Evolutionary conservation across 2,888 invertebrate genomes (phyloP), one percentile per base, ranked within the genome.

Genomic region (Petrophora chlorosata): DNA sequence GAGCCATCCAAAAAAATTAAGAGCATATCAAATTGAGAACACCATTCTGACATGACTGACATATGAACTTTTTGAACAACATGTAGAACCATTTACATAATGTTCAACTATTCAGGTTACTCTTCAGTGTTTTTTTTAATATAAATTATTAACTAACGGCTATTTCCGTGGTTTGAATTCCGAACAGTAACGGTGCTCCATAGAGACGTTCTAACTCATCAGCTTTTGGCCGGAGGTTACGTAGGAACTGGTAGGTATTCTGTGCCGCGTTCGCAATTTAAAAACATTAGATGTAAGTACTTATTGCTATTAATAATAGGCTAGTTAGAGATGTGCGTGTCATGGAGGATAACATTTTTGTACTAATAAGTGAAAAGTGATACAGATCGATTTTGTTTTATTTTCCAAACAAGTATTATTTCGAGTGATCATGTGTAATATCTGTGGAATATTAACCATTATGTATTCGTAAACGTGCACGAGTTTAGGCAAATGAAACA

Each of bases 101-200:
- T 42, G 34, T 36, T 53, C 29, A 42, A 42, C 15, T 44, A 54
- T 49, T 44, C 34, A 49, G 59, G 48, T 49, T 59, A 52, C 29
- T 43, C 19, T 42, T 42, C 47, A 44, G 47, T 52, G 32, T 3
- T 9, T 25, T 25, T 10, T 38, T 53, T 47, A 50, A 45, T 29
- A 42, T 41, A 33, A 33, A 34, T 47, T 51, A 53, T 53, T 46
- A 47, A 38, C 43, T 53, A 59, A 56, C 59, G 59, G 59, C 5
- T 38, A 26, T 39, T 45, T 36, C 52, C 54, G 53, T 53, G 56
- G 41, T 56, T 48, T 39, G 53, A 56, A 56, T 50, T 26, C 28
- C 19, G 43, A 43, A 17, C 23, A 17, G 23, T 43, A 43, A 50
- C 49, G 49, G 49, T 47, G 33, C n/a, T 46, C 26, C 2, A 9